Evolutionary conservation across 2,113 vertebrate genomes (phyloP).

Genomic region (Mesembrinibis cayennensis): DNA sequence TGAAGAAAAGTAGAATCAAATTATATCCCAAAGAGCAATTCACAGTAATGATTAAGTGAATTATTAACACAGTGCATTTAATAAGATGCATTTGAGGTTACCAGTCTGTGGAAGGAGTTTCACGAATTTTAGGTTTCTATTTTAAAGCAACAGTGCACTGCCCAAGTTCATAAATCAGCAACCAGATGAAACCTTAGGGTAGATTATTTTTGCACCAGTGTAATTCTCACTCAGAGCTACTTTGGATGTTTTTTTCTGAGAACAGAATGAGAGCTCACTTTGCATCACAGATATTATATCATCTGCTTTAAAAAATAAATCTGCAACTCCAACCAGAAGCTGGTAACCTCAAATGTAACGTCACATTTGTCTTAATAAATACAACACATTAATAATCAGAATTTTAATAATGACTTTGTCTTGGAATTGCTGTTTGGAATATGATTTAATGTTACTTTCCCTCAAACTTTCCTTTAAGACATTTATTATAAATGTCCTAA

Average conservation of each 20-base stretch:
- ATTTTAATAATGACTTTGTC: not conserved
- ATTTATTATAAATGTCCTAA: not conserved
- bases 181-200: not conserved
- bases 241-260: not conserved
- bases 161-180: not conserved
- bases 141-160: not conserved
- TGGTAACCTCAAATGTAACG: not conserved
- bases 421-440: constrained; percentile 37
- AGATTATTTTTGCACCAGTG: not conserved
- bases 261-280: not conserved
- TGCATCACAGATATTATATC: not conserved
- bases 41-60: not conserved
- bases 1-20: not conserved
- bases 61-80: constrained; percentile 9
- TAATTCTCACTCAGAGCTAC: not conserved
- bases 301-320: not conserved
- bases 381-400: not conserved
- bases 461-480: not conserved
- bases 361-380: not conserved
- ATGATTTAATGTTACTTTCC: constrained; percentile 32
- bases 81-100: not conserved
- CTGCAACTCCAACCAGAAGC: not conserved
- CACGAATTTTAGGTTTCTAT: not conserved
- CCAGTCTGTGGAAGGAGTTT: not conserved
- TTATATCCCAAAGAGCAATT: not conserved